Evolutionary conservation across 2,113 vertebrate species (phyloP), one percentile per base, ranked within the genome.

Genomic region (Oophaga pumilio): DNA sequence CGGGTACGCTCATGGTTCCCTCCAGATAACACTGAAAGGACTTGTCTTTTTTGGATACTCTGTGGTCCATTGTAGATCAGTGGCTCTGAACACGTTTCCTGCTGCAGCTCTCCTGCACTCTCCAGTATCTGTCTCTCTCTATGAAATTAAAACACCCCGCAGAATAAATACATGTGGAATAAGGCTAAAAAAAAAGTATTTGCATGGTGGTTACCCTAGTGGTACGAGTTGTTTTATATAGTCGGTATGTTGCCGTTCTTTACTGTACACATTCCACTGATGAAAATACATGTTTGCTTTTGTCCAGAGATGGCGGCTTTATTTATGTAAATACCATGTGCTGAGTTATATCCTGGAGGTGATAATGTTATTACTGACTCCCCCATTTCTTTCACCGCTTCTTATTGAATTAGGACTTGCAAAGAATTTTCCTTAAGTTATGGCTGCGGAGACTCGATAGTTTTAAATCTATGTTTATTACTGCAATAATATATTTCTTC

Each of bases 381-480:
- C 20, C 53, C 79, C 80, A 76, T 88, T 62, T 73, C 73, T 83
- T 83, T 77, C 80, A 24, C 43, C 3, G 69, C 71, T 88, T 76
- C 86, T 83, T 83, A 88, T 88, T 88, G 86, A 88, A 88, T 83
- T 88, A 88, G 79, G 57, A 82, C 78, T 88, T 33, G 80, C 86
- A 83, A 88, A 83, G 86, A 88, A 88, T 88, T 76, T 88, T 88
- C 60, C 71, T 76, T 83, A 88, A 88, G 80, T 88, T 88, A 88
- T 88, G 80, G 80, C 80, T 83, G 52, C 57, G 56, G 80, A 82
- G 71, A 56, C 80, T 88, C 80, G 69, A 76, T 83, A 88, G 86
- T 88, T 88, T 83, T 88, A 88, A 88, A 88, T 88, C 86, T 88
- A 88, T 88, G 86, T 88, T 88, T 88, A 88, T 88, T 88, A 82